phyloP scores from a whole-genome alignment of 2,113 vertebrate species.

The Centropus unirufus region DNA sequence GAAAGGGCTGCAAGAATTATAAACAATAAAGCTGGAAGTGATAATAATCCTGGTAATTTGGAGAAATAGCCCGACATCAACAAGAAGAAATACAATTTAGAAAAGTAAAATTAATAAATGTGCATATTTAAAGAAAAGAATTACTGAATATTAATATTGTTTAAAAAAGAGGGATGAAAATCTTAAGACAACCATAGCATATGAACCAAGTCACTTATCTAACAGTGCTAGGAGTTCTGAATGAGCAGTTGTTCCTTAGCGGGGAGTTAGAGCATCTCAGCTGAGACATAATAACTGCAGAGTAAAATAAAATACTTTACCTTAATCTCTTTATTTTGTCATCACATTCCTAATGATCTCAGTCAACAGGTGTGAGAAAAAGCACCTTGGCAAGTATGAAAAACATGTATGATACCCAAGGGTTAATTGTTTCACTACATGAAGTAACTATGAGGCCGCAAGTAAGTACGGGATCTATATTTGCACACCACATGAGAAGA shows the following conservation, averaged over 20 bases:
- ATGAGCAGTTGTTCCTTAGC: background rate
- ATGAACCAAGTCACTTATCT: background rate
- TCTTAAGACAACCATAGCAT: background rate
- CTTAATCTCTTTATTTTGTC: background rate
- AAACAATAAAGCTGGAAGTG: background rate
- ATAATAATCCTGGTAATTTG: background rate
- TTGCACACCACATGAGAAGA: background rate
- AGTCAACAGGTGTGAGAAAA: background rate
- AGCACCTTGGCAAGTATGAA: background rate
- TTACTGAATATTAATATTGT: background rate
- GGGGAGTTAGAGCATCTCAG: background rate
- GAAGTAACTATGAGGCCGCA: background rate
- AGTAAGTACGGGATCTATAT: background rate
- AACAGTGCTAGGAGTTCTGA: background rate
- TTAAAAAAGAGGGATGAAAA: background rate
- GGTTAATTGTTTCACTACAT: background rate
- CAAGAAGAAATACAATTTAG: background rate
- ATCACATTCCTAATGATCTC: background rate
- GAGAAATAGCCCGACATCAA: background rate
- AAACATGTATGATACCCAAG: background rate
- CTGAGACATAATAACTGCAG: background rate
- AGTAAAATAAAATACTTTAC: background rate
- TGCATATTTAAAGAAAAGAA: background rate
- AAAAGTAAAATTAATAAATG: background rate
- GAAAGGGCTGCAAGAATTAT: background rate